Percentiles rank a stretch among this genome's conserved stretches.
phyloP scores from a whole-genome alignment of 2,113 vertebrate genomes.

The Elanus axillaris region DNA sequence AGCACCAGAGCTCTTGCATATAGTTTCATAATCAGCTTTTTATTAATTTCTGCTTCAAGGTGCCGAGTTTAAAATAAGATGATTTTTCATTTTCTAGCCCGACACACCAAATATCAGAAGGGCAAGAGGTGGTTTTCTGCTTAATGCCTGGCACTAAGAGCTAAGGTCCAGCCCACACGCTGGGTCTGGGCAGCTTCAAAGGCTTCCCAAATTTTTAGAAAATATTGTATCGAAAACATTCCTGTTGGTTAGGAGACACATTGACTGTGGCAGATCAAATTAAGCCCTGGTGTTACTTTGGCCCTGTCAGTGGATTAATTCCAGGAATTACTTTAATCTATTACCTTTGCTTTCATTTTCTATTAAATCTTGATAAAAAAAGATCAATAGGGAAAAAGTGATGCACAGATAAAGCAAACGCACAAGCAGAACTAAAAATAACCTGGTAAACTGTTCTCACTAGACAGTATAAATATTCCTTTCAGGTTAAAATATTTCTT shows the following conservation, averaged over 20 bases:
- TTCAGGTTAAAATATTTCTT: constrained; percentile 54
- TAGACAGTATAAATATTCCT: constrained; percentile 47
- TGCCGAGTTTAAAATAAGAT: neutral
- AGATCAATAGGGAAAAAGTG: neutral
- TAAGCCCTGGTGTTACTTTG: neutral
- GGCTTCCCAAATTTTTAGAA: neutral
- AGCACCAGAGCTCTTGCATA: neutral
- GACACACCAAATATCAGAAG: neutral
- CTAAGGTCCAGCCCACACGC: neutral
- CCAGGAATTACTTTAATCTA: neutral
- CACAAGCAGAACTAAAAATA: constrained; percentile 39
- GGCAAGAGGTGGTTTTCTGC: neutral
- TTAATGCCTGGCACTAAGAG: neutral
- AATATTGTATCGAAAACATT: neutral
- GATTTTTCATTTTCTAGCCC: neutral
- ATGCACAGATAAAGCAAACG: neutral
- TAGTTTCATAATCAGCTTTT: neutral
- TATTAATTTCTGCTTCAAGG: neutral
- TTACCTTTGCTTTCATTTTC: constrained; percentile 13
- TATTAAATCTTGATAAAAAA: neutral
- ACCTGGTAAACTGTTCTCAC: neutral
- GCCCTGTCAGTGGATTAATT: neutral
- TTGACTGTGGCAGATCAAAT: neutral
- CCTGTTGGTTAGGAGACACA: neutral
- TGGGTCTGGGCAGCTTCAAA: neutral